Conservation (phyloP, 1,140 invertebrate genomes). For the Drosophila guanche region DNA sequence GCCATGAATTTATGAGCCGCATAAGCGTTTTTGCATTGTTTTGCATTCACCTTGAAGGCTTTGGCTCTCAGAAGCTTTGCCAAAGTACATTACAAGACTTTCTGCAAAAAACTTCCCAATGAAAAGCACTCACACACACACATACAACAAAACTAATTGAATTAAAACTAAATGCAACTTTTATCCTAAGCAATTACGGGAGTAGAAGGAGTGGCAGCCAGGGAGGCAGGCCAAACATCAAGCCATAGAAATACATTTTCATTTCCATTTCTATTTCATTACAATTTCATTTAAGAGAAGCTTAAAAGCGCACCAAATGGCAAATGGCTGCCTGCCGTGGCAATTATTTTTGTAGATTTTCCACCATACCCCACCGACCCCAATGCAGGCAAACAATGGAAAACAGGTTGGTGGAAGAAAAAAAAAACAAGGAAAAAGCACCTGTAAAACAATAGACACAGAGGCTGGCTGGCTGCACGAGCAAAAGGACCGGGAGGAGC, state of each 20-base stretch:
- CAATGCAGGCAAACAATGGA: constrained; percentile 38
- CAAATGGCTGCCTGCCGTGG: constrained; percentile 71
- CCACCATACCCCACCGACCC: constrained; percentile 18
- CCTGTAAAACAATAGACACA: constrained; percentile 68
- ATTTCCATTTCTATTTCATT: constrained; percentile 80
- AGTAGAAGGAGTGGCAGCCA: constrained; percentile 18
- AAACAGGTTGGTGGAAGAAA: constrained; percentile 19
- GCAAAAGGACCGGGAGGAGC: constrained; percentile 28
- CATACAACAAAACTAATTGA: constrained; percentile 69
- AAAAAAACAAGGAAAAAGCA: constrained; percentile 45
- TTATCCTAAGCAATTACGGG: constrained; percentile 75
- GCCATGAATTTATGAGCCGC: no score
- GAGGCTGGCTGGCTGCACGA: constrained; percentile 1
- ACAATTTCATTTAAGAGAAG: constrained; percentile 81
- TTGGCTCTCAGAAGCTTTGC: constrained; percentile 1
- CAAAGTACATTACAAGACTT: constrained; percentile 26
- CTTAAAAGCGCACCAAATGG: constrained; percentile 79
- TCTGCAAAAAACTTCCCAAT: constrained; percentile 54
- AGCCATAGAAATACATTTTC: constrained; percentile 80
- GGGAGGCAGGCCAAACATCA: constrained; percentile 59
- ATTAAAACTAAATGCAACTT: constrained; percentile 81
- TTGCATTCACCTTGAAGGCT: constrained; percentile 29
- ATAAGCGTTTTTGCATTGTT: constrained; percentile 18
- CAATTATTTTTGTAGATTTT: constrained; percentile 81
- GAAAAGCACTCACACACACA: not conserved